Base-by-base conservation (phyloP, 2,888 invertebrate genomes). In the Ormyrus pomaceus region DNA sequence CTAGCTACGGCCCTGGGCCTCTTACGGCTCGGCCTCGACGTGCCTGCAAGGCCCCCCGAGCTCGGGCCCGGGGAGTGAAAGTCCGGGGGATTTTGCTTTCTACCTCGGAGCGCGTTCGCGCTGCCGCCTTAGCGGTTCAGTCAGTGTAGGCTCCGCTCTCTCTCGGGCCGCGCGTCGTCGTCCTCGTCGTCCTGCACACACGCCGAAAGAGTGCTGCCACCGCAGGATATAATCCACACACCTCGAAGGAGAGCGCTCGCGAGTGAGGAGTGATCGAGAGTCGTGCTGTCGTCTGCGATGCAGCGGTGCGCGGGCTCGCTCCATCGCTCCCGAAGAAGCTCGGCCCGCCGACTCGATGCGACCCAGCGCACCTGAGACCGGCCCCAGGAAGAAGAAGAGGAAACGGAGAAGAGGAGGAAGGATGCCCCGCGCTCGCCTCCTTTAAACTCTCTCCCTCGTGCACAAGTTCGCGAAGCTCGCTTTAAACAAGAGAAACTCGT, bases 1-100 rank as follows among this genome's bases (percentile, higher is more conserved):
- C 48, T 45, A 48, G 48, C 6, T 78, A 78, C 77, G 77, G 72
- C 77, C 77, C 72, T 72, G 77, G 34, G 13, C 19, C n/a, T 13
- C 66, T 50, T 5, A 5, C 51, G 71, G 79, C 85, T 82, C 84
- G 88, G 87, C 89, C 89, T 89, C 88, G 88, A 84, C 87, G 86
- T 85, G 84, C 84, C 84, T 84, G 83, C 86, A 86, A 86, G 84
- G 83, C 85, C 48, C 68, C 78, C 68, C 70, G 68, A 68, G 75
- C 82, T 79, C 59, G 83, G 48, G 51, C 58, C 6, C 68, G 19
- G 50, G 13, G 84, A 90, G 90, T 90, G 90, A 90, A 90, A 90
- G 90, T 89, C 61, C 74, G n/a, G 50, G 86, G 86, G 86, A 89
- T 90, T 89, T 90, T 90, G 90, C 90, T 90, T 90, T 90, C 90